phyloP scores from a whole-genome alignment of 2,797 vertebrate genomes.

The Thaleichthys pacificus region DNA sequence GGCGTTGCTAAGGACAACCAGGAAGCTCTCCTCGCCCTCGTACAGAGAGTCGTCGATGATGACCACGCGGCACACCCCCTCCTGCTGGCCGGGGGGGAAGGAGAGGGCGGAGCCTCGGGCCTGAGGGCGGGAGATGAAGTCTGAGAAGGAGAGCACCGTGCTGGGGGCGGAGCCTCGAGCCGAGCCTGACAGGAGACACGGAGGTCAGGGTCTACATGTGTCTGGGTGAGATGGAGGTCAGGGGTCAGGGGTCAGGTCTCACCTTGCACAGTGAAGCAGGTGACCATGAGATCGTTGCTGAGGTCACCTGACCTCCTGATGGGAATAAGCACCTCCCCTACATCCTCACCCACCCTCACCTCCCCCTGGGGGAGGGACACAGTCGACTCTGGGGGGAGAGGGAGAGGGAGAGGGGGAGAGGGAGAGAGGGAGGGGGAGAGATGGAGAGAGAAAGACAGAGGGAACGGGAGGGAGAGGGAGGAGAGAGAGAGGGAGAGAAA shows the following conservation, averaged over 20 bases:
- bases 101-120: constrained; percentile 58
- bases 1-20: constrained; percentile 58
- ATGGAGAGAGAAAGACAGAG: not conserved
- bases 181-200: constrained; percentile 37
- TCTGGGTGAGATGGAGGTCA: not conserved
- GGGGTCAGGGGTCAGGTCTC: not conserved
- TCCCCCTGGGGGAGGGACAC: constrained; percentile 68
- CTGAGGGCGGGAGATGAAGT: constrained; percentile 61
- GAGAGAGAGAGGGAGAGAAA: not conserved
- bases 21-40: constrained; percentile 66
- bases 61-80: constrained; percentile 57
- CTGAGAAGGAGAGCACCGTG: constrained; percentile 53
- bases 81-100: constrained; percentile 59
- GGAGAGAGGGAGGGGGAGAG: not conserved
- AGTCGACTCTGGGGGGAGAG: constrained; percentile 58
- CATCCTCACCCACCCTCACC: constrained; percentile 63
- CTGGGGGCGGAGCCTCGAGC: constrained; percentile 56
- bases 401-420: not conserved
- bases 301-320: constrained; percentile 61
- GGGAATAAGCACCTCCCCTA: constrained; percentile 66
- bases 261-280: constrained; percentile 68
- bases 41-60: constrained; percentile 64
- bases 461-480: not conserved
- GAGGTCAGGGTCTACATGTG: not conserved
- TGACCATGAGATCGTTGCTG: constrained; percentile 60